Conservation (phyloP, 2,888 invertebrate species). For the Trissonchulus sp. region DNA sequence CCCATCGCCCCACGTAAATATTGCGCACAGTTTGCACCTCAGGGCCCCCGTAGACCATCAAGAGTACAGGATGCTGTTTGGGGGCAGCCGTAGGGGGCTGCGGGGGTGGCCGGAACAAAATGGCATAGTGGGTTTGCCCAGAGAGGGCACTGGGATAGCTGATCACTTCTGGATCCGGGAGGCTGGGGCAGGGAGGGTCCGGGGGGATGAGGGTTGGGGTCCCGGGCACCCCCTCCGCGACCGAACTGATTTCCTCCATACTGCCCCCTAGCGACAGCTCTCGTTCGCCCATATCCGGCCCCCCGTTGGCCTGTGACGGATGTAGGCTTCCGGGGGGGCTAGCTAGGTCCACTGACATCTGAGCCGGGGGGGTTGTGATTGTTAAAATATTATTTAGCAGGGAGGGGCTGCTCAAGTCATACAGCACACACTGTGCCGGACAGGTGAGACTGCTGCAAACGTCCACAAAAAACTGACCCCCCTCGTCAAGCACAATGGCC, state of each 20-base stretch:
- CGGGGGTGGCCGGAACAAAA: constrained; percentile 79
- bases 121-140: constrained; percentile 70
- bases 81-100: constrained; percentile 56
- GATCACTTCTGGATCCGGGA: constrained; percentile 68
- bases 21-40: constrained; percentile 96
- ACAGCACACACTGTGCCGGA: neutral
- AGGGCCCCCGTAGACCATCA: constrained; percentile 96
- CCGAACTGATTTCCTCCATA: neutral
- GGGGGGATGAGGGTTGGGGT: neutral
- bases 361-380: neutral
- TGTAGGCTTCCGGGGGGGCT: neutral
- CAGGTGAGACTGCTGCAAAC: neutral
- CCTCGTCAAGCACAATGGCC: neutral
- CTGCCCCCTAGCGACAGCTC: neutral
- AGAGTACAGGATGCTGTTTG: constrained; percentile 79
- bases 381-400: too few relatives aligned
- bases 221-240: too few relatives aligned
- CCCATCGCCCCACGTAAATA: constrained; percentile 64
- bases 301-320: neutral
- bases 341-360: neutral
- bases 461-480: neutral
- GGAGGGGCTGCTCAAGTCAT: neutral
- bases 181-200: constrained; percentile 37
- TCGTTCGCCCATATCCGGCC: too few relatives aligned
- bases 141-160: constrained; percentile 59